Evolutionary conservation across 2,113 vertebrate genomes (phyloP).

Genomic region (Lasiurus cinereus): DNA sequence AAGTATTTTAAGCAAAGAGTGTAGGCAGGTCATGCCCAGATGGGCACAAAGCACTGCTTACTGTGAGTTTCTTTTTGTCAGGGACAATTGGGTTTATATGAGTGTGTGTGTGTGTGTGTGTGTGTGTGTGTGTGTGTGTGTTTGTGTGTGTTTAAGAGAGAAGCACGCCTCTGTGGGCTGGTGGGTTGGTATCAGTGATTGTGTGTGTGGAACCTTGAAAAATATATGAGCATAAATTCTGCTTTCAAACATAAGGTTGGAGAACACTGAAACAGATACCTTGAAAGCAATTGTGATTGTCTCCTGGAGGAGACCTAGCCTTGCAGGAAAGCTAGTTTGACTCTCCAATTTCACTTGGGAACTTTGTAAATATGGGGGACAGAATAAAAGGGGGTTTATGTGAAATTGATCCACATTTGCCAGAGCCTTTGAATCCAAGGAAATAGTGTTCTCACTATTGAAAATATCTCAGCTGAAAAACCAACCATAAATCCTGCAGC

Average conservation of each 20-base stretch:
- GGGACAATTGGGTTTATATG: not conserved
- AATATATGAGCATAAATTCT: not conserved
- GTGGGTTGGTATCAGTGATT: not conserved
- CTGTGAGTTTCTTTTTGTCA: not conserved
- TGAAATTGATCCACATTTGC: not conserved
- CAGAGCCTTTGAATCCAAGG: not conserved
- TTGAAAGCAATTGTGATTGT: not conserved
- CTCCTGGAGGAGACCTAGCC: not conserved
- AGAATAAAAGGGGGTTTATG: not conserved
- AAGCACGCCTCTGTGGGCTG: not conserved
- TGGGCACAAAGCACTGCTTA: not conserved
- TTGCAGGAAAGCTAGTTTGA: not conserved
- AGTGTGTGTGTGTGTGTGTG: no score
- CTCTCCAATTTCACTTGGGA: not conserved
- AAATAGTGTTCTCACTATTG: not conserved
- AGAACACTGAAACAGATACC: not conserved
- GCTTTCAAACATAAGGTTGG: not conserved
- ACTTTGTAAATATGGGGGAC: not conserved
- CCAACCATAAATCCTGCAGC: not conserved
- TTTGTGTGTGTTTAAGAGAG: not conserved
- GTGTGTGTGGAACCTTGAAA: not conserved
- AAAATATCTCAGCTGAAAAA: not conserved
- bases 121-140: not conserved
- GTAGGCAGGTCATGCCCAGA: slow-evolving; percentile 63
- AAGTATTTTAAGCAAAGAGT: slow-evolving; percentile 76